Evolutionary conservation across 2,888 invertebrate species (phyloP).

Genomic region (Tetragonisca angustula): DNA sequence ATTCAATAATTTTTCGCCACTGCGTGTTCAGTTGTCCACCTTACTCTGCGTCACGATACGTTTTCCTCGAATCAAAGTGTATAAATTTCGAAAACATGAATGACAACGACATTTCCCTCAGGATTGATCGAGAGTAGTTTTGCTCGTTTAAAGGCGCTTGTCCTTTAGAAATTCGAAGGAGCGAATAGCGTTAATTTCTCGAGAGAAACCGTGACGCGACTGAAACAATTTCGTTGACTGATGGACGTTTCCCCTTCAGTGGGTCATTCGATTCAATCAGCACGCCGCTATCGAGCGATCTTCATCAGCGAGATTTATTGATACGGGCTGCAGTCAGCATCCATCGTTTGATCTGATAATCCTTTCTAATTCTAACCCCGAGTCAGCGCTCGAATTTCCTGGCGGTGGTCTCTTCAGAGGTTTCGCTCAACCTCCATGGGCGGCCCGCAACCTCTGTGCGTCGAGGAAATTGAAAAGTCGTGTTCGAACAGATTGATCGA

Average conservation of each 20-base stretch:
- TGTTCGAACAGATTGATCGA: slow-evolving; percentile 55
- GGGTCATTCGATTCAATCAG: slow-evolving; percentile 33
- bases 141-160: background rate
- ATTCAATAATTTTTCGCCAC: too few relatives aligned
- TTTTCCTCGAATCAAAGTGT: background rate
- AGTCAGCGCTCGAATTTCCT: slow-evolving; percentile 34
- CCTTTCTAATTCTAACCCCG: slow-evolving; percentile 54
- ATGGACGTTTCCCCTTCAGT: slow-evolving; percentile 3
- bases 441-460: slow-evolving; percentile 8
- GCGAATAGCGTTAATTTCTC: background rate
- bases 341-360: slow-evolving; percentile 57
- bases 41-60: too few relatives aligned
- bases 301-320: slow-evolving; percentile 25
- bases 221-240: slow-evolving; percentile 1
- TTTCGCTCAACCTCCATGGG: slow-evolving; percentile 21
- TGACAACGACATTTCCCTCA: background rate
- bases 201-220: background rate
- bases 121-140: background rate
- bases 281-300: background rate
- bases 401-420: slow-evolving; percentile 24
- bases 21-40: too few relatives aligned
- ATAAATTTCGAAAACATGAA: background rate
- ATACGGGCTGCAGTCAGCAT: slow-evolving; percentile 36
- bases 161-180: too few relatives aligned
- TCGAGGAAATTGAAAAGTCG: slow-evolving; percentile 51